Evolutionary conservation across 2,113 vertebrate species (phyloP).

Genomic region (Heptranchias perlo): DNA sequence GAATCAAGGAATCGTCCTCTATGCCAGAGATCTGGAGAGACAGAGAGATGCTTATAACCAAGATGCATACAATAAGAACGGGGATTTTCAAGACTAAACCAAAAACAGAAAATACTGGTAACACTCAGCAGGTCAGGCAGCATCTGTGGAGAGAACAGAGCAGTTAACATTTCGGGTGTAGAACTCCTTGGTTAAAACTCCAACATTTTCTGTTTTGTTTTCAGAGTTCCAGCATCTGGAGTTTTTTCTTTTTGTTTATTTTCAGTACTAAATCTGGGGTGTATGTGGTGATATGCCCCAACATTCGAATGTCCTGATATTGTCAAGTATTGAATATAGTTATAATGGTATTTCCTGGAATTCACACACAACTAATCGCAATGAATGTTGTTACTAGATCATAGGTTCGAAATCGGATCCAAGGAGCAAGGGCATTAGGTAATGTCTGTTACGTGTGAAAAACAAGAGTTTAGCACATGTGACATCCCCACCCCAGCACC

Average conservation of each 20-base stretch:
- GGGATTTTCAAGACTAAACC: not conserved
- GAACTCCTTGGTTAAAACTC: not conserved
- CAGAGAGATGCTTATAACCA: not conserved
- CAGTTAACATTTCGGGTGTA: not conserved
- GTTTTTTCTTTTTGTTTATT: not conserved
- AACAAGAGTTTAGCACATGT: not conserved
- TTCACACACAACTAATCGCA: not conserved
- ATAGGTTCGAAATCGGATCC: not conserved
- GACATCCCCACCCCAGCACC: not conserved
- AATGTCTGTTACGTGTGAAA: not conserved
- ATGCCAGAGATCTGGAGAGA: not conserved
- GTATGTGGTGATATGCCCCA: not conserved
- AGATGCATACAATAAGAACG: not conserved
- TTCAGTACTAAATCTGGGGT: not conserved
- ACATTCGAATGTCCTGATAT: not conserved
- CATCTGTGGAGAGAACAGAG: not conserved
- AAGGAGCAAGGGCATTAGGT: not conserved
- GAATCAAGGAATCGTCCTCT: not conserved
- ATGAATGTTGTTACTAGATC: not conserved
- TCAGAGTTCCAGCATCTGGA: not conserved
- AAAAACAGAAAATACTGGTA: not conserved
- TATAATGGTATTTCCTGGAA: not conserved
- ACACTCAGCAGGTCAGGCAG: not conserved
- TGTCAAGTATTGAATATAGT: not conserved
- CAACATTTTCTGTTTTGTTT: not conserved